Conservation (phyloP, 2,113 vertebrate genomes). For the Empidonax traillii region DNA sequence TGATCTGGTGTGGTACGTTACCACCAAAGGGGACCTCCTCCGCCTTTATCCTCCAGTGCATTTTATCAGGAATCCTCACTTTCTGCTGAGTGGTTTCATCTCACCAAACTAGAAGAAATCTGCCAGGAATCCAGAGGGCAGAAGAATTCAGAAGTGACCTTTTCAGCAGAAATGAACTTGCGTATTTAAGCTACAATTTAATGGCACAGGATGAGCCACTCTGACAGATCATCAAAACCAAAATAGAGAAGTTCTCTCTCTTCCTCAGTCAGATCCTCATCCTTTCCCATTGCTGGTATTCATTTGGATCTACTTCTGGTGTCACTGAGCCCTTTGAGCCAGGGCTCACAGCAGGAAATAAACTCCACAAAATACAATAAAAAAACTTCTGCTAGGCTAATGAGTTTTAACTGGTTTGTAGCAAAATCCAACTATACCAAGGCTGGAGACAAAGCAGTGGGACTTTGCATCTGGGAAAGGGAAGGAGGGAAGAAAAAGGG, state of each 20-base stretch:
- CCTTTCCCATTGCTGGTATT: background rate
- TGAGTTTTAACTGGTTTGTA: background rate
- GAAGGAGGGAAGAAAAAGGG: background rate
- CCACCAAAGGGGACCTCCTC: background rate
- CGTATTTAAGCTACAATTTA: background rate
- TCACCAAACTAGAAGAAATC: background rate
- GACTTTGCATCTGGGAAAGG: background rate
- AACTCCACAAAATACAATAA: background rate
- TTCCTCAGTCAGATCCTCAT: background rate
- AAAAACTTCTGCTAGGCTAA: background rate
- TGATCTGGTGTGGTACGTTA: rapidly evolving
- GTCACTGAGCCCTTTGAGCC: background rate
- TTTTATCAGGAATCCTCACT: background rate
- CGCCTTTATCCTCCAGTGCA: background rate
- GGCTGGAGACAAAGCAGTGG: background rate
- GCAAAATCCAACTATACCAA: background rate
- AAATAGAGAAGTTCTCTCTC: background rate
- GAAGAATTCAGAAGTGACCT: background rate
- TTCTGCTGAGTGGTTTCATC: background rate
- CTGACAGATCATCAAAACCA: background rate
- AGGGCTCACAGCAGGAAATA: background rate
- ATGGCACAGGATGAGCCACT: background rate
- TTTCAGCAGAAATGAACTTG: background rate
- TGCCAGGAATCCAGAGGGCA: background rate
- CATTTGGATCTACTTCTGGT: background rate